Conservation (phyloP, 2,888 invertebrate genomes). For the Coelogynopora nodosa region DNA sequence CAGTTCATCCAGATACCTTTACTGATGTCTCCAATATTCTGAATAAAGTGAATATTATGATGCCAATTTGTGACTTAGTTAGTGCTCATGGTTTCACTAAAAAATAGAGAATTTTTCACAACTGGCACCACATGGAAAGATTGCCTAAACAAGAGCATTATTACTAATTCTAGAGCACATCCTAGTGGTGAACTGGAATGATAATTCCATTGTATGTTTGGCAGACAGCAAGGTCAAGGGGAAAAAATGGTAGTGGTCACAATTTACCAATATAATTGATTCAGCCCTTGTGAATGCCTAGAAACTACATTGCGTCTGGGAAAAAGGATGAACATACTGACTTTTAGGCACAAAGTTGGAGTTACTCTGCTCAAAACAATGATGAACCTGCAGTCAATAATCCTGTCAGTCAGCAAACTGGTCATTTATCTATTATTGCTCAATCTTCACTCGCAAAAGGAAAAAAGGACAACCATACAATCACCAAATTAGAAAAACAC, state of each 20-base stretch:
- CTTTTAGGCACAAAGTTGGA: not conserved
- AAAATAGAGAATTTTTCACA: not conserved
- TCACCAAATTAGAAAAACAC: not conserved
- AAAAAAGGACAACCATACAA: not conserved
- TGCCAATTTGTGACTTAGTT: conserved; percentile 2
- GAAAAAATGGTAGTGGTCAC: no score
- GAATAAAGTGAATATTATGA: not conserved
- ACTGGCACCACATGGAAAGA: conserved; percentile 43
- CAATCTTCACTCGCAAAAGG: not conserved
- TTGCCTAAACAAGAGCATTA: conserved; percentile 26
- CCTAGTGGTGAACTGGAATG: conserved; percentile 41
- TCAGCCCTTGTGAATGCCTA: conserved; percentile 14
- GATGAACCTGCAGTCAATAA: not conserved
- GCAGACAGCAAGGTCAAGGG: not conserved
- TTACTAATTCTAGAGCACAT: conserved; percentile 31
- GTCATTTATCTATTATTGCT: not conserved
- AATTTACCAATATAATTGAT: not conserved
- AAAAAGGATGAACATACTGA: not conserved
- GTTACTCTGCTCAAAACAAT: not conserved
- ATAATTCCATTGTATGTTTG: conserved; percentile 39
- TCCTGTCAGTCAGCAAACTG: not conserved
- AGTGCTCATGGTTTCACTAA: conserved; percentile 40
- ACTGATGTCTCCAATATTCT: not conserved
- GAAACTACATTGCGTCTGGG: not conserved
- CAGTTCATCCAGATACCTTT: conserved; percentile 34